These are phyloP conservation scores for Sciurus niger DNA, from an alignment of 2,113 vertebrate genomes.

Conservation along the genomic window DNA sequence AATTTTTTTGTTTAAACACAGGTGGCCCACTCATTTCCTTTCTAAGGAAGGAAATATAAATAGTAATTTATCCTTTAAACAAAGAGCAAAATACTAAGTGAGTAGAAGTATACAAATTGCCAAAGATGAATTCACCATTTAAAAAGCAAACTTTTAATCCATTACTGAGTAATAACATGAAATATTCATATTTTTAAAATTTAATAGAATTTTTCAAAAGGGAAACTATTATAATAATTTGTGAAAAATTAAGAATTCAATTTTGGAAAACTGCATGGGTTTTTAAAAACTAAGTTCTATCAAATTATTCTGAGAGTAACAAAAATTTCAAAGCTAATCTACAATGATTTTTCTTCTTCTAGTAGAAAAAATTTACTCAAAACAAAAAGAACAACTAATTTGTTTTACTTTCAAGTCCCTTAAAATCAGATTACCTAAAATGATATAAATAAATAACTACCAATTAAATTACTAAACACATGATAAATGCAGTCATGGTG, in stretches of 20 bases:
- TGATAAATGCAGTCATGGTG: too few relatives aligned
- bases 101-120: not conserved
- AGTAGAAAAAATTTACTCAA: not conserved
- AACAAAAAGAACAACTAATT: not conserved
- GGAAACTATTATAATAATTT: constrained; percentile 12
- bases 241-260: constrained; percentile 42
- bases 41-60: constrained; percentile 48
- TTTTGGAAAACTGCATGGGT: not conserved
- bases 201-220: constrained; percentile 1
- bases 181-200: not conserved
- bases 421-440: constrained; percentile 16
- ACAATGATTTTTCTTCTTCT: not conserved
- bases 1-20: constrained; percentile 8
- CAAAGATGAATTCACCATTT: constrained; percentile 1
- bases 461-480: not conserved
- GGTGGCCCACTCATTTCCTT: not conserved
- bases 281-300: constrained; percentile 41
- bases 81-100: constrained; percentile 9
- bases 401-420: constrained; percentile 21
- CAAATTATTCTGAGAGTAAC: not conserved
- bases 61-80: constrained; percentile 34
- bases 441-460: not conserved
- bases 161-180: not conserved
- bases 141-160: not conserved
- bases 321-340: constrained; percentile 24